phyloP scores from a whole-genome alignment of 2,888 invertebrate genomes.

The Leucophenga montana region DNA sequence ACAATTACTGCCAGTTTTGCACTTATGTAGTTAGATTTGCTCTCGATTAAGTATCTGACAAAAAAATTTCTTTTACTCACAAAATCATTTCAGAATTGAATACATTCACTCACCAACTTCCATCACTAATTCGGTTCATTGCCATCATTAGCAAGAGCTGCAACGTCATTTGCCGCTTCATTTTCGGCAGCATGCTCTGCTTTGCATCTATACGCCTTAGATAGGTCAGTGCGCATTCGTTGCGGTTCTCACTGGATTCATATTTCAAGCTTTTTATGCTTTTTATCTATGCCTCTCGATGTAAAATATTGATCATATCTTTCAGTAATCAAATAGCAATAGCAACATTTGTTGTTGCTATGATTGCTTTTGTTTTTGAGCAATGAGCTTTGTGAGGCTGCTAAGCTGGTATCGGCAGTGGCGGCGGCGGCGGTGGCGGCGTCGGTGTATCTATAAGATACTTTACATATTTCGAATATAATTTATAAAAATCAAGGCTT shows the following conservation, averaged over 20 bases:
- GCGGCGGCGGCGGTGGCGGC: too few relatives aligned
- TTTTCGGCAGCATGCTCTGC: slow-evolving; percentile 5
- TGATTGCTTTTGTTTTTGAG: background rate
- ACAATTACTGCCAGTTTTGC: too few relatives aligned
- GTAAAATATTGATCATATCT: slow-evolving; percentile 10
- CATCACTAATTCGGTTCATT: too few relatives aligned
- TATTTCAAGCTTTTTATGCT: slow-evolving; percentile 25
- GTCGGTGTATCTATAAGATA: too few relatives aligned
- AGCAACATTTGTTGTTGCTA: background rate
- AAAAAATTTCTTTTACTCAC: background rate
- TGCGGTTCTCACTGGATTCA: slow-evolving; percentile 36
- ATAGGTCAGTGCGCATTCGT: slow-evolving; percentile 16
- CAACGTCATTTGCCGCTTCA: background rate
- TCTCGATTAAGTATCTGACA: too few relatives aligned
- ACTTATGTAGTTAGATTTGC: too few relatives aligned
- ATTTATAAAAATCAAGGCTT: too few relatives aligned
- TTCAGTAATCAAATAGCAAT: background rate
- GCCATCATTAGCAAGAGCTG: background rate
- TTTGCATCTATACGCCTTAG: background rate
- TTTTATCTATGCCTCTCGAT: background rate
- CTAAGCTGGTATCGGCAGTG: too few relatives aligned
- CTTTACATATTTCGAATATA: too few relatives aligned
- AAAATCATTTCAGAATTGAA: too few relatives aligned
- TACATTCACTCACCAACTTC: too few relatives aligned
- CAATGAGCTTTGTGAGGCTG: background rate